These are phyloP conservation scores for Calypte anna DNA, from an alignment of 2,113 vertebrate genomes.

Conservation along the genomic window DNA sequence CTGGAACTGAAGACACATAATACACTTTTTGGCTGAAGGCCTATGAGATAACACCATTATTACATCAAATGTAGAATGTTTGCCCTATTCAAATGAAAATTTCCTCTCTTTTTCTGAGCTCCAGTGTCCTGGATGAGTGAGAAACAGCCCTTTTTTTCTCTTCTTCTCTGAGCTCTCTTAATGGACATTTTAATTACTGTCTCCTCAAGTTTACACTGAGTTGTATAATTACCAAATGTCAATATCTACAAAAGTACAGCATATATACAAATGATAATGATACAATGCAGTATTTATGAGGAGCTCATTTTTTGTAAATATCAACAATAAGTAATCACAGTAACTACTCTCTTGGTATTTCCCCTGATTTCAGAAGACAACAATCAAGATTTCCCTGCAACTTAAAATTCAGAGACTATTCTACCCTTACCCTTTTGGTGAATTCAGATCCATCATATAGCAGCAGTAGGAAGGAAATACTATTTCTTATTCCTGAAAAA, in stretches of 20 bases:
- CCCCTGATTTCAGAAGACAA: not conserved
- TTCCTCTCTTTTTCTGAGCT: not conserved
- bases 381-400: not conserved
- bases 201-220: not conserved
- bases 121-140: not conserved
- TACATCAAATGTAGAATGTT: not conserved
- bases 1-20: not conserved
- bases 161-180: not conserved
- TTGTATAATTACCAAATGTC: not conserved
- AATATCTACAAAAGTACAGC: not conserved
- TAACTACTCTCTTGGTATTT: not conserved
- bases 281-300: not conserved
- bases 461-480: not conserved
- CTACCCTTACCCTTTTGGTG: accelerated
- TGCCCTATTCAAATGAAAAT: not conserved
- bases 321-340: not conserved
- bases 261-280: not conserved
- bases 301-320: not conserved
- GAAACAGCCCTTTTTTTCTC: not conserved
- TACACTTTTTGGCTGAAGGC: not conserved
- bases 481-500: not conserved
- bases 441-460: not conserved
- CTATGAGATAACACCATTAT: not conserved
- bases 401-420: not conserved
- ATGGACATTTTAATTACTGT: not conserved